Evolutionary conservation across 2,888 invertebrate genomes (phyloP).

Genomic region (Allygus modestus): DNA sequence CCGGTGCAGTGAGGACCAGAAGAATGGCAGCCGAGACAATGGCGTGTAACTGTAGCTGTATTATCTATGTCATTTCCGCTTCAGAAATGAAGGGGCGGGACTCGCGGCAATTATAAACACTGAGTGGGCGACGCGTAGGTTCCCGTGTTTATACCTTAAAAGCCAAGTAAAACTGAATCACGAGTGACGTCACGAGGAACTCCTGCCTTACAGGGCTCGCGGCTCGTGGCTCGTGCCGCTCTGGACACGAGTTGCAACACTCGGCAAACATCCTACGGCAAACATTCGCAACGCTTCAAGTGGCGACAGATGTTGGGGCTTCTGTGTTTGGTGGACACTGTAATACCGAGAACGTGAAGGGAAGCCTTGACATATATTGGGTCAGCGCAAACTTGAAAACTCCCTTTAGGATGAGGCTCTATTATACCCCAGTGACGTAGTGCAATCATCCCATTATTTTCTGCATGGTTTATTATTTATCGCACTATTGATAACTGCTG

Average conservation of each 20-base stretch:
- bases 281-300: background rate
- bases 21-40: conserved; percentile 32
- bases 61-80: conserved; percentile 44
- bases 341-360: background rate
- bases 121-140: conserved; percentile 36
- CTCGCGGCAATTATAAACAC: conserved; percentile 26
- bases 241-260: background rate
- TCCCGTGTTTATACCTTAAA: conserved; percentile 44
- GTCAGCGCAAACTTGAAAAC: no score
- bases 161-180: conserved; percentile 36
- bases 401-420: no score
- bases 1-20: conserved; percentile 1
- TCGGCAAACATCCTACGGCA: background rate
- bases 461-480: no score
- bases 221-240: background rate
- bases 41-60: conserved; percentile 26
- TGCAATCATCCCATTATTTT: no score
- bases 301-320: background rate
- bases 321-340: no score
- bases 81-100: conserved; percentile 35
- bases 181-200: conserved; percentile 22
- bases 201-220: background rate
- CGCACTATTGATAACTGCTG: no score
- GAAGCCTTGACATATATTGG: background rate
- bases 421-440: no score